Conservation (phyloP, 2,888 invertebrate species). For the Trichogramma evanescens region DNA sequence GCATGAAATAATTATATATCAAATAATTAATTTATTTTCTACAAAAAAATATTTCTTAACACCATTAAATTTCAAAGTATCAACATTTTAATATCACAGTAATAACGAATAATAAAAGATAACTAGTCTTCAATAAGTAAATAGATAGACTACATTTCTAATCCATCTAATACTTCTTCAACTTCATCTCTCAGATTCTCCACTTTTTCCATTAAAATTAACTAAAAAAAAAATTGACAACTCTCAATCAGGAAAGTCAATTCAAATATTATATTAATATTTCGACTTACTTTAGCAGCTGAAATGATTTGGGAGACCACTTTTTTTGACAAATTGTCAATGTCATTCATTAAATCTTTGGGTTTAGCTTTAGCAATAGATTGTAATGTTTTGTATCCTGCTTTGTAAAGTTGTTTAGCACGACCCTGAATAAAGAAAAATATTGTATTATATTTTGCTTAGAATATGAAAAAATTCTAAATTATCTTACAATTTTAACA, state of each 20-base stretch:
- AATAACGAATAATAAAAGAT: neutral
- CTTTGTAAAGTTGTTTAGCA: slow-evolving; percentile 74
- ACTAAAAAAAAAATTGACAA: slow-evolving; percentile 50
- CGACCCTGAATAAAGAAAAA: slow-evolving; percentile 55
- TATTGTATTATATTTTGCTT: neutral
- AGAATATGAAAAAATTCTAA: neutral
- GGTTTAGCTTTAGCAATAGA: slow-evolving; percentile 68
- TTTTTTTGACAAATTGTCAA: slow-evolving; percentile 67
- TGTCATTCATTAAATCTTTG: slow-evolving; percentile 54
- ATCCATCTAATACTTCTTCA: slow-evolving; percentile 62
- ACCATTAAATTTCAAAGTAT: neutral
- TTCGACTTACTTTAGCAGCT: slow-evolving; percentile 68
- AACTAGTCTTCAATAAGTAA: neutral
- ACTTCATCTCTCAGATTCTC: slow-evolving; percentile 82
- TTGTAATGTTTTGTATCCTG: slow-evolving; percentile 73
- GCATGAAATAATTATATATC: too few relatives aligned
- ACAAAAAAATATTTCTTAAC: neutral
- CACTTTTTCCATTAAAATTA: slow-evolving; percentile 75
- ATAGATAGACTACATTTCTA: slow-evolving; percentile 30
- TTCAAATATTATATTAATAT: slow-evolving; percentile 7
- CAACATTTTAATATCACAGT: slow-evolving; percentile 13
- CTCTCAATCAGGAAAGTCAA: neutral
- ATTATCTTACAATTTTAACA: slow-evolving; percentile 65
- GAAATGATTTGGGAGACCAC: slow-evolving; percentile 76
- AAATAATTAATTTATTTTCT: neutral